Evolutionary conservation across 2,797 vertebrate species (phyloP), one percentile per base, ranked within the genome.

Genomic region (Mormyrus proboscirostris): DNA sequence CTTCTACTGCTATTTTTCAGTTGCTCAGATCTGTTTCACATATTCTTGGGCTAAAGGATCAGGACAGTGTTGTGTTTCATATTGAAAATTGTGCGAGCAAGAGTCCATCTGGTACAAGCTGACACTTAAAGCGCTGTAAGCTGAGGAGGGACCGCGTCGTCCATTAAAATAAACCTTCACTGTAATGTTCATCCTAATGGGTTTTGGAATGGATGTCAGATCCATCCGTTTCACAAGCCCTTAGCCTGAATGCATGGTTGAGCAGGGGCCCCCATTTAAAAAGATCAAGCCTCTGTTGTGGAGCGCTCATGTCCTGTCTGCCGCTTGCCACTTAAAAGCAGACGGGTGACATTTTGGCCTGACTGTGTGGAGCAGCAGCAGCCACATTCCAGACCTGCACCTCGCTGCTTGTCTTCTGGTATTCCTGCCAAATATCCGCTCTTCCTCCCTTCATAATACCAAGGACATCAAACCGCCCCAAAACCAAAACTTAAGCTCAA

Each of bases 121-220:
- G 86, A 73, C 65, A 90, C 69, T 83, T 82, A 87, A 53, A 38
- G 79, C 44, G 41, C 22, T 44, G 50, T 76, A 33, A 22, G 50
- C 88, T 84, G 84, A 89, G 88, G 62, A 82, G 84, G 84, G 51
- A 59, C 38, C 33, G 55, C 55, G 25, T 57, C 41, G 47, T 4
- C 65, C 65, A 41, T 82, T 79, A 44, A 79, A 59, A 47, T 79
- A 86, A 87, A 38, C 79, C 62, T 69, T 47, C 73, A 83, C 25
- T 47, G 55, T 84, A 88, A 88, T 41, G 33, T 29, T 10, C 29
- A 73, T 89, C 62, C 88, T 89, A 89, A 89, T 88, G 86, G 88
- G 73, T 44, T 89, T 90, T 89, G 73, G 86, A 69, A 88, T 55
- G 73, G 55, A 73, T 89, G 90, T 90, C 90, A 88, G 85, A 62